Evolutionary conservation across 2,113 vertebrate genomes (phyloP).

Genomic region (Petrocephalus microphthalmus): DNA sequence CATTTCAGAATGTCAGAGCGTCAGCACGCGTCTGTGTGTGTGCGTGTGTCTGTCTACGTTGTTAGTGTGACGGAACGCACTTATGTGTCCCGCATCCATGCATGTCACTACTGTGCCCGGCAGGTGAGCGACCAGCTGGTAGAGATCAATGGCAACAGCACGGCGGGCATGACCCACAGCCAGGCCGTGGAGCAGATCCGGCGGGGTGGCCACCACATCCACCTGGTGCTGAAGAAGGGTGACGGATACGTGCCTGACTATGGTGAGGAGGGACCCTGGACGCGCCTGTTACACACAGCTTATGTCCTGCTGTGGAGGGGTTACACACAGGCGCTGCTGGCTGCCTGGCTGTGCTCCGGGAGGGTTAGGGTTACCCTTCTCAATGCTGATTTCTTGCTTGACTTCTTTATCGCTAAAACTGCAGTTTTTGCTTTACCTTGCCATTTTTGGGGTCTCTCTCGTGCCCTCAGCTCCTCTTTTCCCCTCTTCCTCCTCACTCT

Average conservation of each 20-base stretch:
- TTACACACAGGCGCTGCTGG: not conserved
- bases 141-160: conserved; percentile 74
- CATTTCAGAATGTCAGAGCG: not conserved
- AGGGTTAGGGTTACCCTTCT: not conserved
- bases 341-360: not conserved
- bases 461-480: not conserved
- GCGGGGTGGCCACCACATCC: conserved; percentile 63
- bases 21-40: not conserved
- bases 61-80: not conserved
- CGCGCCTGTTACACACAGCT: no score
- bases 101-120: not conserved
- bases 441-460: not conserved
- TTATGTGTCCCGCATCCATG: not conserved
- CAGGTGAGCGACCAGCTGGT: conserved; percentile 77
- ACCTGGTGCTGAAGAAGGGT: conserved; percentile 67
- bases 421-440: not conserved
- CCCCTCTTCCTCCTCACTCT: not conserved
- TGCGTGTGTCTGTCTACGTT: not conserved
- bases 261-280: conserved; percentile 46
- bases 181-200: conserved; percentile 73
- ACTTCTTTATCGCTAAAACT: not conserved
- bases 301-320: no score
- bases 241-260: conserved; percentile 73
- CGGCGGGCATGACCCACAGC: conserved; percentile 67
- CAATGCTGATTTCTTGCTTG: not conserved